phyloP scores from a whole-genome alignment of 2,113 vertebrate species.

The Eonycteris spelaea region DNA sequence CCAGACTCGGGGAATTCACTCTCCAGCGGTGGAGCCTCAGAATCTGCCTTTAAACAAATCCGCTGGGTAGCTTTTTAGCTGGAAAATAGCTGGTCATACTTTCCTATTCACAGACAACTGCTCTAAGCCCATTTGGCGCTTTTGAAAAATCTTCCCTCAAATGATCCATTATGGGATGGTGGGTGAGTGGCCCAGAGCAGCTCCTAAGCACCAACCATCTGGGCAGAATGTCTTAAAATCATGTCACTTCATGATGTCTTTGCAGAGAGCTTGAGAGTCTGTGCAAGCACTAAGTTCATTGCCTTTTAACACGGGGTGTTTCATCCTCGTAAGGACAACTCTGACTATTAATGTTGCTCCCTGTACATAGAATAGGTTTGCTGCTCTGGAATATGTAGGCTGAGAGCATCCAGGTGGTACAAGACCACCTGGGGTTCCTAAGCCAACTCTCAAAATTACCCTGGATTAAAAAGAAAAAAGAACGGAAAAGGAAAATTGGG shows the following conservation, averaged over 20 bases:
- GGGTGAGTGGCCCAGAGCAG: not conserved
- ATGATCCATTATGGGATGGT: not conserved
- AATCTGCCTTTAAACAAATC: not conserved
- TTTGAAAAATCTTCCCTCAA: not conserved
- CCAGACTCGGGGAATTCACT: not conserved
- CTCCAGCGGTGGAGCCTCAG: not conserved
- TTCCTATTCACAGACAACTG: not conserved
- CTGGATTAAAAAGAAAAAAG: not conserved
- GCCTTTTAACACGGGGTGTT: not conserved
- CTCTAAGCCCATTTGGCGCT: not conserved
- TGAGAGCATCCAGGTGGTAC: not conserved
- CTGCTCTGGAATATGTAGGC: not conserved
- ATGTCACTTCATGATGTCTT: not conserved
- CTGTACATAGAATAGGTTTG: not conserved
- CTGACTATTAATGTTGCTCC: not conserved
- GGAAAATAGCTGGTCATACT: not conserved
- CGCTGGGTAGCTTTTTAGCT: not conserved
- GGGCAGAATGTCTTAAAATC: not conserved
- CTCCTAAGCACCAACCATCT: not conserved
- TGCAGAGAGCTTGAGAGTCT: not conserved
- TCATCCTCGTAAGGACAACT: not conserved
- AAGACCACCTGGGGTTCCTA: not conserved
- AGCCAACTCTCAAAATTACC: not conserved
- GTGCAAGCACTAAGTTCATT: not conserved
- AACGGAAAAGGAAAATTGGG: not conserved